Evolutionary conservation across 1,140 invertebrate genomes (phyloP).

Genomic region (Zaprionus africanus): DNA sequence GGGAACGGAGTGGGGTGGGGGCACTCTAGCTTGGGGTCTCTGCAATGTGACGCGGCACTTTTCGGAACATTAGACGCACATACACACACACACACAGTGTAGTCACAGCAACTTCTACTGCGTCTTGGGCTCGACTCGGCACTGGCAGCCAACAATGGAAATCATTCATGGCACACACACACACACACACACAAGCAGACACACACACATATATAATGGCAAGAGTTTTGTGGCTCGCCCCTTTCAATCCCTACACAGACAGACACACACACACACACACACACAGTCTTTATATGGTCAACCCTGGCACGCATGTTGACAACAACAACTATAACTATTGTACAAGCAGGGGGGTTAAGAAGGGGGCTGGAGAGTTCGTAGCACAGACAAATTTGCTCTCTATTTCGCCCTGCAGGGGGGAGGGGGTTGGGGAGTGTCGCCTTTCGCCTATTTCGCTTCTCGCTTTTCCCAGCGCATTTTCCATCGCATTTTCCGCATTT

Average conservation of each 20-base stretch:
- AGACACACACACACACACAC: constrained; percentile 1
- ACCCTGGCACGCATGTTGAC: constrained; percentile 40
- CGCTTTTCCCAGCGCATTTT: constrained; percentile 22
- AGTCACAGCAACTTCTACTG: constrained; percentile 67
- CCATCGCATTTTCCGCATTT: constrained; percentile 71
- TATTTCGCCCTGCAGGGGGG: too few relatives aligned
- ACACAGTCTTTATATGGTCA: constrained; percentile 19
- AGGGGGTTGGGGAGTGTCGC: not conserved
- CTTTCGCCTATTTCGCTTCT: not conserved
- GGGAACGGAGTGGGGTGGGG: not conserved
- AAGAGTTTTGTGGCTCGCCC: constrained; percentile 53
- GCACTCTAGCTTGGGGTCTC: constrained; percentile 11
- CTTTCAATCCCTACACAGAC: constrained; percentile 11
- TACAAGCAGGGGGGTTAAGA: not conserved
- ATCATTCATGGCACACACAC: constrained; percentile 67
- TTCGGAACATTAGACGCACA: constrained; percentile 63
- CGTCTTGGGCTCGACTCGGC: constrained; percentile 49
- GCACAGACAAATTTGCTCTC: constrained; percentile 1
- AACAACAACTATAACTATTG: constrained; percentile 6
- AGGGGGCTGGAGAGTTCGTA: not conserved
- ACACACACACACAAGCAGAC: not conserved
- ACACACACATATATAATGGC: constrained; percentile 8
- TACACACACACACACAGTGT: constrained; percentile 17
- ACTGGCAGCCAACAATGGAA: constrained; percentile 69
- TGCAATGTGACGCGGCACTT: constrained; percentile 56